Evolutionary conservation across 2,113 vertebrate species (phyloP), one percentile per base, ranked within the genome.

Genomic region (Cynoglossus semilaevis): DNA sequence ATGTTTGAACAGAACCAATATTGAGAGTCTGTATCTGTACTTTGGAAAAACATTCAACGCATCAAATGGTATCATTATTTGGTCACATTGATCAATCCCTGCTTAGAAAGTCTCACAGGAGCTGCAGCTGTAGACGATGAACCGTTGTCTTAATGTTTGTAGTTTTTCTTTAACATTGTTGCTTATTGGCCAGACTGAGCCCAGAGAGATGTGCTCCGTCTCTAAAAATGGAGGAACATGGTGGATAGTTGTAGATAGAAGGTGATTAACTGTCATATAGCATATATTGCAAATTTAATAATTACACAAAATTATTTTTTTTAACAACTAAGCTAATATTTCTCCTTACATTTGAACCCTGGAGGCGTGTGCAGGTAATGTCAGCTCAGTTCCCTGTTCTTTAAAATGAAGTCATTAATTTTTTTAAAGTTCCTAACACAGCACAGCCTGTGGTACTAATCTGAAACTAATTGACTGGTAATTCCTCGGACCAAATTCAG

Each of bases 381-480:
- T 59, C 22, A 51, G 36, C 40, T 70, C 4, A 1, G 49, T 45
- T 35, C 7, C 49, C 11, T 18, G 34, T 57, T 75, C 47, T 44
- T 60, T 46, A 49, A 69, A 68, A 47, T 73, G 36, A 66, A 74
- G 74, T 47, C 62, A 67, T 77, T 77, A n/a, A 66, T 62, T 82
- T 73, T 69, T 54, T 17, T 57, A 65, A 70, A 48, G 19, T 57
- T 22, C 58, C 51, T 48, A 54, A 41, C 52, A 19, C 58, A 58
- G 63, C 40, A 49, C 75, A 38, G 77, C 77, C 74, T 1, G 16
- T 67, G 68, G 79, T 63, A 44, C 51, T 77, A 74, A 79, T 86
- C 58, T 76, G 55, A 75, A 70, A 70, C 53, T 51, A 73, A 80
- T 70, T 81, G 83, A 84, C 79, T 65, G 54, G 60, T 41, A 51